Percentiles rank a stretch among this genome's conserved stretches.
Conservation (phyloP, 1,140 invertebrate genomes). For the Tigriopus japonicus region DNA sequence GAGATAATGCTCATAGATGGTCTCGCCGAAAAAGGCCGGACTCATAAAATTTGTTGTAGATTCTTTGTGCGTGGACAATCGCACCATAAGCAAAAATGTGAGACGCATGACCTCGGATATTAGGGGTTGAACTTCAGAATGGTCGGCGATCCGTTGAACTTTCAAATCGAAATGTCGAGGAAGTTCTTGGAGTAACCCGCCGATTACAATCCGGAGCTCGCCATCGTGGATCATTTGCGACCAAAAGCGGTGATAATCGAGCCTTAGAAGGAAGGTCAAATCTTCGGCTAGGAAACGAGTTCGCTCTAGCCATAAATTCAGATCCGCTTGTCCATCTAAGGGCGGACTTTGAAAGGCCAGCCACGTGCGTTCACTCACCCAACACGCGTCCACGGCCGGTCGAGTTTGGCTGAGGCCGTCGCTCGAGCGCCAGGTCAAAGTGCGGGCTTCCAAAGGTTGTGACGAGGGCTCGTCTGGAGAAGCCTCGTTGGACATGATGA, state of each 20-base stretch:
- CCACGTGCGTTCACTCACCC: background rate
- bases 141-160: background rate
- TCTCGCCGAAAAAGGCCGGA: background rate
- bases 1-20: background rate
- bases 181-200: background rate
- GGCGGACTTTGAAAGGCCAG: background rate
- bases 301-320: background rate
- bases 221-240: background rate
- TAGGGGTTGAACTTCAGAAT: background rate
- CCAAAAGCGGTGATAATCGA: background rate
- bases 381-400: background rate
- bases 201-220: background rate
- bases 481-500: too few relatives aligned
- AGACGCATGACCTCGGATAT: background rate
- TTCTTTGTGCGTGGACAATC: constrained; percentile 6
- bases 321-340: background rate
- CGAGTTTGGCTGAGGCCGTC: background rate
- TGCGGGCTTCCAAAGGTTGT: background rate
- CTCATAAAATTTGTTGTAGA: background rate
- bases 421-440: background rate
- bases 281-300: background rate
- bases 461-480: too few relatives aligned
- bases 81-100: background rate
- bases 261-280: background rate
- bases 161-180: background rate